These are phyloP conservation scores for Pseudopodoces humilis DNA, from an alignment of 2,113 vertebrate species.

Conservation along the genomic window DNA sequence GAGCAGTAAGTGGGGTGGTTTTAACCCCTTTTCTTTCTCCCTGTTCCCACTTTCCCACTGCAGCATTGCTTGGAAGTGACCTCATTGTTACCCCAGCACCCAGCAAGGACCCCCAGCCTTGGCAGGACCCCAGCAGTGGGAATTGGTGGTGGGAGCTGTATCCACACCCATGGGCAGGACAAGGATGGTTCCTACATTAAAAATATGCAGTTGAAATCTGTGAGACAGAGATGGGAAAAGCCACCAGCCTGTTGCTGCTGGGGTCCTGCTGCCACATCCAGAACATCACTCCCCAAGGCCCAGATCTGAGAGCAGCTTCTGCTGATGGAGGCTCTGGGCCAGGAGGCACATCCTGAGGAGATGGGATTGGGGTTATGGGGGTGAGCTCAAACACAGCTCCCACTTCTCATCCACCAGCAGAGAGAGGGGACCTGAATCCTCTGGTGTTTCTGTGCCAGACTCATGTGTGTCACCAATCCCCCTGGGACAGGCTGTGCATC, in stretches of 20 bases:
- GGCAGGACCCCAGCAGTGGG: not conserved
- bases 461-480: accelerated
- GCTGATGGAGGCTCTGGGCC: not conserved
- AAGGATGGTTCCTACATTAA: not conserved
- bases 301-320: not conserved
- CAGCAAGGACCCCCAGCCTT: not conserved
- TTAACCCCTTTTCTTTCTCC: not conserved
- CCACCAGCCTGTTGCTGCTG: not conserved
- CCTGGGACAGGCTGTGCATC: not conserved
- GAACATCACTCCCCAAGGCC: not conserved
- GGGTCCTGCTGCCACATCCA: not conserved
- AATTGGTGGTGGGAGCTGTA: not conserved
- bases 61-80: not conserved
- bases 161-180: not conserved
- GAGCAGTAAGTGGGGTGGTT: constrained; percentile 80
- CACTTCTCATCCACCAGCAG: not conserved
- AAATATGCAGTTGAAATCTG: not conserved
- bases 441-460: not conserved
- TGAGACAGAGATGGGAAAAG: not conserved
- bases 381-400: not conserved
- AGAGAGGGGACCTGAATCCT: not conserved
- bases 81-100: not conserved
- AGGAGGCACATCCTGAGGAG: not conserved
- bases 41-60: not conserved
- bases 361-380: not conserved